Conservation (phyloP, 2,113 vertebrate genomes). For the Pithys albifrons region DNA sequence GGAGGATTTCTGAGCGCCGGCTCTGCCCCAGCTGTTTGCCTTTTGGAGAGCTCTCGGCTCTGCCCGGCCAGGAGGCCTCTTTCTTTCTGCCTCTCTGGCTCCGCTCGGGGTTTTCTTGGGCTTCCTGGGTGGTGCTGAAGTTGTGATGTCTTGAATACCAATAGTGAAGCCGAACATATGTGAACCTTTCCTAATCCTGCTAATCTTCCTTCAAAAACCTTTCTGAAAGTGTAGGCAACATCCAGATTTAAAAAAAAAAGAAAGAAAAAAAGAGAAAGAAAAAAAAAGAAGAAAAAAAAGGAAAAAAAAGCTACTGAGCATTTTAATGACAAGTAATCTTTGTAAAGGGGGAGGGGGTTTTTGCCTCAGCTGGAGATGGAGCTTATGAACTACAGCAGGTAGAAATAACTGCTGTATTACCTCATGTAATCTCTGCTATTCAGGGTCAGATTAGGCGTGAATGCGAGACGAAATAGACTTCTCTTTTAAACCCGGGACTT, state of each 20-base stretch:
- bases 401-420: slow-evolving; percentile 74
- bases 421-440: slow-evolving; percentile 74
- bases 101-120: slow-evolving; percentile 29
- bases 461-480: slow-evolving; percentile 70
- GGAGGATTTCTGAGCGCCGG: not conserved
- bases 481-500: slow-evolving; percentile 76
- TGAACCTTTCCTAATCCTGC: slow-evolving; percentile 96
- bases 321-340: slow-evolving; percentile 83
- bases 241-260: slow-evolving; percentile 75
- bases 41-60: not conserved
- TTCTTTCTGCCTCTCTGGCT: not conserved
- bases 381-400: slow-evolving; percentile 77
- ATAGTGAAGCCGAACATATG: slow-evolving; percentile 96
- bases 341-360: slow-evolving; percentile 46
- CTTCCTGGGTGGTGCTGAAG: slow-evolving; percentile 86
- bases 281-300: not conserved
- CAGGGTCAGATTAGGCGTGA: slow-evolving; percentile 77
- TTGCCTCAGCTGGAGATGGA: slow-evolving; percentile 74
- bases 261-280: not conserved
- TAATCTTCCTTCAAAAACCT: slow-evolving; percentile 93
- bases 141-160: slow-evolving; percentile 89
- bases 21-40: not conserved
- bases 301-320: slow-evolving; percentile 54
- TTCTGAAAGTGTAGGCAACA: slow-evolving; percentile 87
- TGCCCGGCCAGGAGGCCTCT: not conserved